These are phyloP conservation scores for Atopsyche davidsoni DNA, from an alignment of 1,140 invertebrate species.

Conservation along the genomic window DNA sequence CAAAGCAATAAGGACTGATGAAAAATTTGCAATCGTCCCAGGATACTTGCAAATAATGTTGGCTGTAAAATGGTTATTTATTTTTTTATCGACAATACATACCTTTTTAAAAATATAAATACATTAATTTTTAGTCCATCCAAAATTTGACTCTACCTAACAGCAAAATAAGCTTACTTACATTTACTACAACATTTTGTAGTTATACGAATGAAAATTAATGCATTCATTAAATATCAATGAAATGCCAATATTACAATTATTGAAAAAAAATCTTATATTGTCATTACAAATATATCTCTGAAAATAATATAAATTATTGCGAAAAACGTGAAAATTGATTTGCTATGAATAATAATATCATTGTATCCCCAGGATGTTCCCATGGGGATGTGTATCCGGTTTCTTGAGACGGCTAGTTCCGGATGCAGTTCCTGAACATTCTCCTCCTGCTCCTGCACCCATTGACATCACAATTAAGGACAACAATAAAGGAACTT, in stretches of 20 bases:
- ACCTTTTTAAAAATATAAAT: too few species aligned
- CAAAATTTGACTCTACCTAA: too few species aligned
- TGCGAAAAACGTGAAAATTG: too few species aligned
- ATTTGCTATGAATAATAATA: too few species aligned
- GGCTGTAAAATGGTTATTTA: conserved; percentile 59
- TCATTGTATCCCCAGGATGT: conserved; percentile 49
- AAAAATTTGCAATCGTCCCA: conserved; percentile 73
- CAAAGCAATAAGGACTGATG: conserved; percentile 73
- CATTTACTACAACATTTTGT: conserved; percentile 1
- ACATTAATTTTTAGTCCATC: too few species aligned
- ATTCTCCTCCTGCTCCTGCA: conserved; percentile 19
- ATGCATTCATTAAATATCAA: too few species aligned
- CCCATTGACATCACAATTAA: conserved; percentile 5
- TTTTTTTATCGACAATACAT: too few species aligned
- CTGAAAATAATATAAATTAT: too few species aligned
- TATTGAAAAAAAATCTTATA: too few species aligned
- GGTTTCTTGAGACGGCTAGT: conserved; percentile 60
- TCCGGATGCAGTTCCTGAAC: conserved; percentile 54
- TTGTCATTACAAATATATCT: too few species aligned
- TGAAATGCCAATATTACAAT: too few species aligned
- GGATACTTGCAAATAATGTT: conserved; percentile 60
- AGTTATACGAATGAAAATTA: too few species aligned
- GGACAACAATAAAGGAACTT: neutral
- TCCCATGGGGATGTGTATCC: conserved; percentile 60
- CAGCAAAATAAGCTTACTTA: conserved; percentile 1